These are phyloP conservation scores for Cosmia trapezina DNA, from an alignment of 2,888 invertebrate species.

Conservation along the genomic window DNA sequence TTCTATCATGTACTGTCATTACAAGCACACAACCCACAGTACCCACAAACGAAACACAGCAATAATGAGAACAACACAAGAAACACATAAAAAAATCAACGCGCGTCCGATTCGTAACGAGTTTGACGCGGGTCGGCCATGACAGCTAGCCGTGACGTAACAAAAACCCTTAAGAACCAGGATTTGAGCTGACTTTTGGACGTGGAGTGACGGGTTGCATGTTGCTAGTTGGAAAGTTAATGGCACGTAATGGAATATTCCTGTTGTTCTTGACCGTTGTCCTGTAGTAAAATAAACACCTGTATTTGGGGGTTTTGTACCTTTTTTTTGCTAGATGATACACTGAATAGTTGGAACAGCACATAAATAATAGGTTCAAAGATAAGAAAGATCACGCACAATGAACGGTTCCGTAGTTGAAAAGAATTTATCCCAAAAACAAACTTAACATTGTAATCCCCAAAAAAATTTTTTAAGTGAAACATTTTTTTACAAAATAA, in stretches of 20 bases:
- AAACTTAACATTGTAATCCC: too few species aligned
- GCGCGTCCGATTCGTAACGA: conserved; percentile 47
- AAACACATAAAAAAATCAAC: conserved; percentile 65
- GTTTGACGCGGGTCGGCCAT: conserved; percentile 64
- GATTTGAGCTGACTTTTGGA: conserved; percentile 62
- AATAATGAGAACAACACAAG: conserved; percentile 57
- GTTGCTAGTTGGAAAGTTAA: conserved; percentile 52
- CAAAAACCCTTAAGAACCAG: conserved; percentile 63
- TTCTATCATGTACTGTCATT: neutral
- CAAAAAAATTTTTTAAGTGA: too few species aligned
- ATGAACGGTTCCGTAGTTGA: too few species aligned
- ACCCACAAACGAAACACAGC: conserved; percentile 8
- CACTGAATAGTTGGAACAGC: too few species aligned
- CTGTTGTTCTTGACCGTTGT: conserved; percentile 24
- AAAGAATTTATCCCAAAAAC: too few species aligned
- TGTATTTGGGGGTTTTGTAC: conserved; percentile 9
- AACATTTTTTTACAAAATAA: too few species aligned
- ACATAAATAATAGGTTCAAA: neutral
- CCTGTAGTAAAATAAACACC: conserved; percentile 16
- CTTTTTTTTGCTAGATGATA: neutral
- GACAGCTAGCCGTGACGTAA: conserved; percentile 62
- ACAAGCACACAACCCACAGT: neutral
- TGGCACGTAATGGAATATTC: conserved; percentile 49
- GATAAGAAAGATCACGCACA: neutral
- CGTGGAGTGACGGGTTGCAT: conserved; percentile 58